phyloP scores from a whole-genome alignment of 2,888 invertebrate genomes.

The Apodemia duryi region DNA sequence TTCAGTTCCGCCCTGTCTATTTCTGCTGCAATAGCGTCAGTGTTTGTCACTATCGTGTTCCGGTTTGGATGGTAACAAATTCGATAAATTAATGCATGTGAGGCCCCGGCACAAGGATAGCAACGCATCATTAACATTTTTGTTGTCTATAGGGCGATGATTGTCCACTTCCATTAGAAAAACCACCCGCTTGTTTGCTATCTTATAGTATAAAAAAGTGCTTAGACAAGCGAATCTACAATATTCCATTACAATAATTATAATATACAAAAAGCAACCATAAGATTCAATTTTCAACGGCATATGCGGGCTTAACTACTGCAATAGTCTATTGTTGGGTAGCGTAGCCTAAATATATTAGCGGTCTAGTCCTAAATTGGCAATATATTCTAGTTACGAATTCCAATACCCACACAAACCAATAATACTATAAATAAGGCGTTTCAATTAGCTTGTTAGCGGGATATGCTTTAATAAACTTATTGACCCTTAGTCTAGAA shows the following conservation, averaged over 20 bases:
- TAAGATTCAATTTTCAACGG: conserved; percentile 11
- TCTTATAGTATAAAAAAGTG: too few species aligned
- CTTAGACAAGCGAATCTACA: neutral
- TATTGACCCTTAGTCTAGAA: neutral
- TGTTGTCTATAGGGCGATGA: too few species aligned
- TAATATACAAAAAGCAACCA: conserved; percentile 18
- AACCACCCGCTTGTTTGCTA: too few species aligned
- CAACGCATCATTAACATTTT: too few species aligned
- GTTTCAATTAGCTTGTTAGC: conserved; percentile 2
- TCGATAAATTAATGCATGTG: too few species aligned
- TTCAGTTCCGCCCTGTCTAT: too few species aligned
- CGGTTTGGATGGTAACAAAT: too few species aligned
- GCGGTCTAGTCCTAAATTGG: conserved; percentile 28
- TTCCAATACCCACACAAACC: conserved; percentile 23
- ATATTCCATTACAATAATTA: conserved; percentile 11
- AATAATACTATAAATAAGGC: neutral
- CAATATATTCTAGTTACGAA: conserved; percentile 26
- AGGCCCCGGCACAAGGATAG: too few species aligned
- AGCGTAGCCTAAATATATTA: conserved; percentile 28
- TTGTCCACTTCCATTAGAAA: too few species aligned
- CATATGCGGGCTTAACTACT: neutral
- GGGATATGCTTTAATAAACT: neutral
- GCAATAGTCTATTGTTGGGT: conserved; percentile 25
- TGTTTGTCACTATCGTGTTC: too few species aligned
- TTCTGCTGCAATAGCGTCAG: too few species aligned